Evolutionary conservation across 2,113 vertebrate species (phyloP), one percentile per base, ranked within the genome.

Genomic region (Empidonax alnorum): DNA sequence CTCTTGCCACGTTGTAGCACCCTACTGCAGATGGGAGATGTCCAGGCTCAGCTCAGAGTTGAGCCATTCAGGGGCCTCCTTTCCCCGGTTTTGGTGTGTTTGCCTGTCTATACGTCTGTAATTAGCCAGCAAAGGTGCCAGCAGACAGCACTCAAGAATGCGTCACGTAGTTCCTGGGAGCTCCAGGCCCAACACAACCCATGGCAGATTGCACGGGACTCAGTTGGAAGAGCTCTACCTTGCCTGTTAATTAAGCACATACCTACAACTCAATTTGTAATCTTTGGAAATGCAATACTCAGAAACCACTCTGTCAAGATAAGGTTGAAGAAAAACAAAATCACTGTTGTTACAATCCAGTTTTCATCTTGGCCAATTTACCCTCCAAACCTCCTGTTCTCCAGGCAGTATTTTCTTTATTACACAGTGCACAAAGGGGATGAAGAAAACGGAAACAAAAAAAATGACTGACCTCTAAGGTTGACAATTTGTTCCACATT

Each of bases 311-410:
- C 59, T 44, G n/a, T 90, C 35, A 88, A 92, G 87, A 84, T 85
- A 90, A 90, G 44, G 82, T 25, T 56, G 23, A 88, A 72, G n/a
- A 77, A 65, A 89, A 96, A 87, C 24, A 86, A 91, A 85, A 94
- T 35, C 68, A n/a, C 55, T 55, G 19, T 74, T 80, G 53, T 71
- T 90, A 72, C 50, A 96, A 88, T 80, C 37, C 44, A 78, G 52
- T 77, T 86, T 84, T 84, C 52, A 68, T 67, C 72, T 95, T 7
- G 1, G 28, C 10, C 80, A 84, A 53, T 65, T 61, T 68, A 72
- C 20, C 20, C 65, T 84, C 56, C 35, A 65, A 93, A 53, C 39
- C 50, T 86, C 47, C 41, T 75, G 39, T 46, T 93, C 39, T 69
- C 46, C 33, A 69, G n/a, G 39, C 79, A 90, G 33, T 71, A 50